A percentile compares a stretch with the other conserved stretches of the same genome.
phyloP scores from a whole-genome alignment of 2,113 vertebrate genomes.

The Oncorhynchus masou region DNA sequence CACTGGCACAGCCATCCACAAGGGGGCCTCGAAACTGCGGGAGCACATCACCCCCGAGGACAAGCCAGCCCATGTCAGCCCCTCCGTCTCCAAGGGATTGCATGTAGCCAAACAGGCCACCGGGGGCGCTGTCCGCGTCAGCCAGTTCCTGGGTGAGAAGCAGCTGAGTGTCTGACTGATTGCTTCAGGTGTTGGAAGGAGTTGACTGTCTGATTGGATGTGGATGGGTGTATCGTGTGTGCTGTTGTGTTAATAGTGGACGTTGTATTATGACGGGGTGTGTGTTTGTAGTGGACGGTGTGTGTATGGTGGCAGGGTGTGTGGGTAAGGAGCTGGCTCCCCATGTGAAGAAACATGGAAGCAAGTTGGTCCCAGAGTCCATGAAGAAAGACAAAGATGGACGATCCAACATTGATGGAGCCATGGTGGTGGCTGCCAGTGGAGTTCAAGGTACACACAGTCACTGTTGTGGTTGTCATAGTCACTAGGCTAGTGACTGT shows the following conservation, averaged over 20 bases:
- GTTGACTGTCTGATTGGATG: not conserved
- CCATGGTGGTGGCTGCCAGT: constrained; percentile 94
- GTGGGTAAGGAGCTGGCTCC: constrained; percentile 92
- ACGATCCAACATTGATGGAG: constrained; percentile 89
- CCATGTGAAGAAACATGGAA: constrained; percentile 92
- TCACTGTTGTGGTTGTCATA: not conserved
- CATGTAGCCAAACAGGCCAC: constrained; percentile 94
- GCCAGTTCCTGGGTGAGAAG: constrained; percentile 89
- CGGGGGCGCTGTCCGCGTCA: constrained; percentile 95
- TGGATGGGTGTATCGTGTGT: not conserved
- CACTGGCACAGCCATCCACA: constrained; percentile 93
- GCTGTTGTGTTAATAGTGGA: not conserved
- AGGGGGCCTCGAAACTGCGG: constrained; percentile 90
- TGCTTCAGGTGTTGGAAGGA: not conserved
- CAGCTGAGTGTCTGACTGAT: not conserved
- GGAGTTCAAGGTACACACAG: constrained; percentile 86
- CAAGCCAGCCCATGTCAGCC: constrained; percentile 87
- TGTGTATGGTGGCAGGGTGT: constrained; percentile 84
- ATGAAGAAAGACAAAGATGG: constrained; percentile 93
- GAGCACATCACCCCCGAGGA: constrained; percentile 96
- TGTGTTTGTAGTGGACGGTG: constrained; percentile 84
- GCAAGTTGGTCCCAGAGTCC: constrained; percentile 94
- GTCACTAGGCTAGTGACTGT: not conserved
- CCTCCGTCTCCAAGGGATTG: constrained; percentile 85
- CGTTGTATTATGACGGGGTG: not conserved